A percentile compares a stretch with the other conserved stretches of the same genome.
phyloP scores from a whole-genome alignment of 2,113 vertebrate genomes.

The Brachypteracias leptosomus region DNA sequence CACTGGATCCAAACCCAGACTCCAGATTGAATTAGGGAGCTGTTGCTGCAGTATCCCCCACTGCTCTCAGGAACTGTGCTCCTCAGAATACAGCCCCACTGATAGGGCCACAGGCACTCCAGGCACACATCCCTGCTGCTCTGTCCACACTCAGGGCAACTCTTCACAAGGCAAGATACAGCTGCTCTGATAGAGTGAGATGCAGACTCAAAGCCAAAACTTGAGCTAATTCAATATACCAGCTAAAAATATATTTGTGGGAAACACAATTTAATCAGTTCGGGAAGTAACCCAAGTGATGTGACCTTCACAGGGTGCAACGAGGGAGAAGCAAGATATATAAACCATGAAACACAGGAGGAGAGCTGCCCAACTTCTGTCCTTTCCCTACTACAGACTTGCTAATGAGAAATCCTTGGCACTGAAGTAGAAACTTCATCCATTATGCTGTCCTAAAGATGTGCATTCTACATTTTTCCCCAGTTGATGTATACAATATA shows the following conservation, averaged over 20 bases:
- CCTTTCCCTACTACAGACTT: background rate
- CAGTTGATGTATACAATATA: background rate
- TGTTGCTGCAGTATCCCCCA: background rate
- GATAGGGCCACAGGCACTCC: fast-evolving
- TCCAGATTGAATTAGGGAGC: background rate
- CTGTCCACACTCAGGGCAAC: background rate
- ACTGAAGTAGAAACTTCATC: background rate
- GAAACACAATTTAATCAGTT: background rate
- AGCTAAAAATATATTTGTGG: background rate
- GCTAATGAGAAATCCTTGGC: background rate
- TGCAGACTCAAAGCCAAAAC: background rate
- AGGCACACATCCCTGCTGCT: background rate
- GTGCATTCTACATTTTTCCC: background rate
- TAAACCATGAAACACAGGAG: background rate
- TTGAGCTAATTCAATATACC: background rate
- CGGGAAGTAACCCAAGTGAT: background rate
- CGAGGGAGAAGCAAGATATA: background rate
- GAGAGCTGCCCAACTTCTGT: background rate
- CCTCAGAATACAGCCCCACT: background rate
- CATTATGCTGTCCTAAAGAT: background rate
- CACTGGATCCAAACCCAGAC: background rate
- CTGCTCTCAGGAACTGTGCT: background rate
- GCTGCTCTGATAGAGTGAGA: background rate
- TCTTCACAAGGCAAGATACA: background rate
- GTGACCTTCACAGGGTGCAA: background rate